Base-by-base conservation (phyloP, 2,797 vertebrate species). In the Hipposideros larvatus region DNA sequence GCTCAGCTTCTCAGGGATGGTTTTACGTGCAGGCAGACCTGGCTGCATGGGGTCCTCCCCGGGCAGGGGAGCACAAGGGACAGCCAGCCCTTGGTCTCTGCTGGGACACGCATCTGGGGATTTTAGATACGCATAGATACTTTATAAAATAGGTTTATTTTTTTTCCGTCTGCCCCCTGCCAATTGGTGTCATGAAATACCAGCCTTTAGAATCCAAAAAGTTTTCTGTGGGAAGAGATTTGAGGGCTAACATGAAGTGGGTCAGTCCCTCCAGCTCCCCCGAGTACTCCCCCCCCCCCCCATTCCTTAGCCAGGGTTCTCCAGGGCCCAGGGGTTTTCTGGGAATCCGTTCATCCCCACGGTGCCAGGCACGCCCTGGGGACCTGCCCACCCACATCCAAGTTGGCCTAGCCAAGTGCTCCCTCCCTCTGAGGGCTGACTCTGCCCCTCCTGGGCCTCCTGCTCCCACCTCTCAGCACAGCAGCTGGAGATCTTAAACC, bases 401-500 rank as follows among this genome's bases (percentile, higher is more conserved):
- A 9, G 7, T 11, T 0, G 41, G 28, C 41, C 77, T 2, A 31
- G 46, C 87, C 51, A 2, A 2, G 0, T 34, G 90, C 26, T 26
- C 28, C 53, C 3, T 34, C 0, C 9, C 77, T 5, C 24, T 5
- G 14, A 41, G 41, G 5, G 11, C n/a, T 43, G 11, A 0, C 7
- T 11, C 46, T 63, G 46, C 53, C 19, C 16, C 13, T 31, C 57
- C 11, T 2, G 0, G 0, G 3, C 8, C 19, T 9, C 63, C 24
- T 4, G 48, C 48, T 65, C 51, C 57, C 4, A 5, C 46, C 18
- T 4, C 79, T 37, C 37, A 37, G 37, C 37, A 37, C 37, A 4
- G 55, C 46, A 14, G 34, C 41, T 37, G 4, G 34, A 53, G 66
- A 31, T 21, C 37, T 65, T 55, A 55, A 2, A 0, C 18, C 15